These are phyloP conservation scores for Galerucella calmariensis DNA, from an alignment of 2,888 invertebrate genomes.

Conservation along the genomic window DNA sequence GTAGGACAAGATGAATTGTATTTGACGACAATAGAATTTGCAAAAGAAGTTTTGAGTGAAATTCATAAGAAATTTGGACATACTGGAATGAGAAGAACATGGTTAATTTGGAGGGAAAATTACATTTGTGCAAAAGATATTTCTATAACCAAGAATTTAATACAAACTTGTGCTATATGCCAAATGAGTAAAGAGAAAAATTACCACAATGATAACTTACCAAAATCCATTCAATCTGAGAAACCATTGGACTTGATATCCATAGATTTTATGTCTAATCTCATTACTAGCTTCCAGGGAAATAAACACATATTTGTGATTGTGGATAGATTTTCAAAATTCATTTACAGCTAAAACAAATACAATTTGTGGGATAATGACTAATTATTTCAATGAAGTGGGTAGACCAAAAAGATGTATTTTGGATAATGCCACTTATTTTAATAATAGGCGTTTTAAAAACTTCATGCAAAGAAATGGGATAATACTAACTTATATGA, in stretches of 20 bases:
- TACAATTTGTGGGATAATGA: slow-evolving; percentile 3
- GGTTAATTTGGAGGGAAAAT: slow-evolving; percentile 29
- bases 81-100: slow-evolving; percentile 15
- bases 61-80: slow-evolving; percentile 29
- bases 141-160: slow-evolving; percentile 11
- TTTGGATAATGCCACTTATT: neutral
- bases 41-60: slow-evolving; percentile 4
- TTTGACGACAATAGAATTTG: slow-evolving; percentile 9
- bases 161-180: slow-evolving; percentile 14
- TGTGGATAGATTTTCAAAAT: slow-evolving; percentile 35
- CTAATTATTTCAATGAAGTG: too few species aligned
- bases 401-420: too few species aligned
- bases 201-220: slow-evolving; percentile 14
- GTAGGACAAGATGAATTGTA: slow-evolving; percentile 20
- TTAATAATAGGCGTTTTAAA: neutral
- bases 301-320: slow-evolving; percentile 35
- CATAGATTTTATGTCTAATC: slow-evolving; percentile 22
- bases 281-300: slow-evolving; percentile 6
- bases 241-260: slow-evolving; percentile 26
- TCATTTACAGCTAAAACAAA: slow-evolving; percentile 22
- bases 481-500: neutral
- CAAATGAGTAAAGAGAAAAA: slow-evolving; percentile 24
- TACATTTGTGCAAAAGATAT: slow-evolving; percentile 16
- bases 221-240: slow-evolving; percentile 12
- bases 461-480: neutral